Evolutionary conservation across 2,113 vertebrate species (phyloP), one percentile per base, ranked within the genome.

Genomic region (Chlamydotis undulata): DNA sequence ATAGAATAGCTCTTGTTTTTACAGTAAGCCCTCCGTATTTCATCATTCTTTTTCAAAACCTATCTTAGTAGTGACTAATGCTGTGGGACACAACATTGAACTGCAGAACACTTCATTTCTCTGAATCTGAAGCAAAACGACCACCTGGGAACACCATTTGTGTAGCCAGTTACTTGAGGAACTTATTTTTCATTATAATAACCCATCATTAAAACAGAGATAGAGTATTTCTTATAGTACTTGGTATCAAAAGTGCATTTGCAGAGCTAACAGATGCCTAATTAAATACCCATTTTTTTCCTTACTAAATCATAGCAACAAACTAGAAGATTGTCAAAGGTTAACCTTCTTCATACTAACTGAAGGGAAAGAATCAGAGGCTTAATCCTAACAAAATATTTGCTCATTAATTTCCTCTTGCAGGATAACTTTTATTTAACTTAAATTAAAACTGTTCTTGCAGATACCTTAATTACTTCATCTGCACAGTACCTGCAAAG

Each of bases 131-230:
- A 96, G 68, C 23, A 39, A 68, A 94, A 64, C 24, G 8, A 26
- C 75, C 53, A 76, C 68, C 63, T 92, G 59, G 55, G 75, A 93
- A 52, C 41, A 70, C 75, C 71, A 81, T 75, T 50, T 70, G 68
- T 77, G 37, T 4, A 88, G 90, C 63, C 88, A 69, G 82, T 49
- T 74, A 92, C 63, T 71, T 94, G 64, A 93, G 59, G 86, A 90
- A 93, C 81, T 57, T 69, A 14, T 82, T 90, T 76, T 87, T 73
- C 65, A 52, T 93, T 61, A 17, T 31, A 93, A 73, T 57, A 85
- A 35, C 26, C 57, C 75, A 61, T 70, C 50, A 67, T 89, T 93
- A 63, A 73, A 93, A 55, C 28, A 4, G 26, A 79, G 53, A 69
- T 80, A 22, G 55, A 89, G 23, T 47, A 70, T 67, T 95, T 90